phyloP scores from a whole-genome alignment of 2,113 vertebrate species.

The Ctenomys sociabilis region DNA sequence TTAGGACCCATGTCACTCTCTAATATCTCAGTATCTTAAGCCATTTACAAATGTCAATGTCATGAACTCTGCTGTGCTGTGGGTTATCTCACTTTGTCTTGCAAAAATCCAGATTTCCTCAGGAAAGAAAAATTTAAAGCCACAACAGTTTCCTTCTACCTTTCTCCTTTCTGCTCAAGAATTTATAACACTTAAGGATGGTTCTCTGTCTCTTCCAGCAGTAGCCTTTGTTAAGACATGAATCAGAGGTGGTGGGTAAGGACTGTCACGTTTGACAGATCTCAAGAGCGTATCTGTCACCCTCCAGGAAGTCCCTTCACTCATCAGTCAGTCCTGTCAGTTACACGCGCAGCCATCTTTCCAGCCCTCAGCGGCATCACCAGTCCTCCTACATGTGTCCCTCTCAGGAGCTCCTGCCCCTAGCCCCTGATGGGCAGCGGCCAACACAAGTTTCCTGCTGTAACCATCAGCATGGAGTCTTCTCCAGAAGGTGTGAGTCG shows the following conservation, averaged over 20 bases:
- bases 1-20: constrained; percentile 19
- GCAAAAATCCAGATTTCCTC: constrained; percentile 40
- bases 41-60: constrained; percentile 44
- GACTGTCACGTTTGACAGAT: constrained; percentile 53
- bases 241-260: constrained; percentile 60
- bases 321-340: constrained; percentile 68
- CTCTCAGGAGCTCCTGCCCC: background rate
- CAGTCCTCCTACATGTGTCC: background rate
- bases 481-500: background rate
- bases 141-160: background rate
- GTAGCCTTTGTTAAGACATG: constrained; percentile 46
- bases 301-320: constrained; percentile 41
- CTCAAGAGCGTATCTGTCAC: constrained; percentile 60
- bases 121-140: constrained; percentile 46
- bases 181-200: constrained; percentile 58
- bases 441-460: background rate
- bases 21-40: background rate
- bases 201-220: background rate
- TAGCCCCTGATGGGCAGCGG: background rate
- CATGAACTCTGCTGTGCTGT: background rate
- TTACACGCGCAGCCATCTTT: background rate
- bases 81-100: background rate
- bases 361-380: background rate
- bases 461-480: background rate
- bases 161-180: background rate